Base-by-base conservation (phyloP, 1,140 invertebrate species). In the Panagrolaimus sp. region DNA sequence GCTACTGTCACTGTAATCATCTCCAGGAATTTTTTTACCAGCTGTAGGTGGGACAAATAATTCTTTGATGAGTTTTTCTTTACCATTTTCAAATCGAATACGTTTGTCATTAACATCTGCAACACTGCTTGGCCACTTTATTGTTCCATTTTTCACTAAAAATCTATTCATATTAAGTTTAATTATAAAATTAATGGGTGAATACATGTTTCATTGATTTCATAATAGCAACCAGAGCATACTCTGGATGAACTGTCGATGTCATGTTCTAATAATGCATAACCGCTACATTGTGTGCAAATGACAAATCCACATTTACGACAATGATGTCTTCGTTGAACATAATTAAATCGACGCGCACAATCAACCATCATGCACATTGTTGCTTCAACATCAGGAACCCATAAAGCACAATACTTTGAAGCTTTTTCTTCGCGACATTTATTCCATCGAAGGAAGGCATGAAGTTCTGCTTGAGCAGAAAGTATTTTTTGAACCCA, bases 291-390 rank as follows among this genome's bases (percentile, higher is more conserved):
- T 20, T 8, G 11, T 11, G 4, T 57, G n/a, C 51, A 57, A 57
- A 57, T 57, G 8, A 57, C 27, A 27, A 20, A 57, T 11, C 51
- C 51, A 57, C 51, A 57, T 20, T 25, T 27, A 11, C 51, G 51
- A 57, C 51, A 57, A 16, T 57, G 51, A 8, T 57, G 51, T 20
- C 20, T 57, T 27, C 51, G 51, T 11, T 27, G n/a, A 11, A 57
- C 31, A 38, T 38, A 20, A 16, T 27, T 57, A 27, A 57, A 57
- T 27, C 3, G 3, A 5, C 20, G 13, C n/a, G 51, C 51, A 16
- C 51, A 57, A 16, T 57, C n/a, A n/a, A n/a, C n/a, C n/a, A n/a
- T n/a, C n/a, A 25, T 20, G 9, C 20, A 57, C 51, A 57, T 57
- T 20, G 51, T 57, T n/a, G 51, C n/a, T 25, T 57, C 51, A 25